Evolutionary conservation across 2,797 vertebrate species (phyloP).

Genomic region (Masticophis lateralis): DNA sequence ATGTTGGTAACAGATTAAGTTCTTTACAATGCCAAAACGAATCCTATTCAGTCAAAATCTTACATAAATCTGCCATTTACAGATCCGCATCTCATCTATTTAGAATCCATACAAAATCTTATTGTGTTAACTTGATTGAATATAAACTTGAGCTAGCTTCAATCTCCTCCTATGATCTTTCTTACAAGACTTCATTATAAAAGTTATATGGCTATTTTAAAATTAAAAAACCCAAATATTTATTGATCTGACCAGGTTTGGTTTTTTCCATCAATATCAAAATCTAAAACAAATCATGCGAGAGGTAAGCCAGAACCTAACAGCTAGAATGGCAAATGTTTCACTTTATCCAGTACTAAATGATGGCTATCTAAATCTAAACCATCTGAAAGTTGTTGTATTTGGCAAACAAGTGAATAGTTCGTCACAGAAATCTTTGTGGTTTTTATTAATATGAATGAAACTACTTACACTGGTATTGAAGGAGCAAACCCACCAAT

Average conservation of each 20-base stretch:
- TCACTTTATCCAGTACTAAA: background rate
- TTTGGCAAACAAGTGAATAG: background rate
- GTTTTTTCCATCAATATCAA: background rate
- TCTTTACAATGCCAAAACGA: slow-evolving; percentile 1
- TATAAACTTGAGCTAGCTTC: background rate
- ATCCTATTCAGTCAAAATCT: background rate
- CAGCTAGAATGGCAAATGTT: background rate
- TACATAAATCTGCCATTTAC: background rate
- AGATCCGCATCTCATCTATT: background rate
- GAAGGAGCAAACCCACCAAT: background rate
- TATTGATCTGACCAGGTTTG: background rate
- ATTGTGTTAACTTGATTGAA: background rate
- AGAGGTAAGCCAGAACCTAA: background rate
- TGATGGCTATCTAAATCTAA: background rate
- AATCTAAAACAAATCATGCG: background rate
- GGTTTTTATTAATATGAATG: background rate
- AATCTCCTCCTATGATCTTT: background rate
- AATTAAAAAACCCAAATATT: background rate
- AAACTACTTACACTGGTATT: background rate
- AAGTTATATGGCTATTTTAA: background rate
- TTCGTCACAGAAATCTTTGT: background rate
- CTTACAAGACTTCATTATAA: background rate
- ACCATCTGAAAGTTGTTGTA: background rate
- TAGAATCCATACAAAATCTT: background rate
- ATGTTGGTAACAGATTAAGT: background rate